Evolutionary conservation across 2,797 vertebrate genomes (phyloP), one percentile per base, ranked within the genome.

Genomic region (Chelon auratus): DNA sequence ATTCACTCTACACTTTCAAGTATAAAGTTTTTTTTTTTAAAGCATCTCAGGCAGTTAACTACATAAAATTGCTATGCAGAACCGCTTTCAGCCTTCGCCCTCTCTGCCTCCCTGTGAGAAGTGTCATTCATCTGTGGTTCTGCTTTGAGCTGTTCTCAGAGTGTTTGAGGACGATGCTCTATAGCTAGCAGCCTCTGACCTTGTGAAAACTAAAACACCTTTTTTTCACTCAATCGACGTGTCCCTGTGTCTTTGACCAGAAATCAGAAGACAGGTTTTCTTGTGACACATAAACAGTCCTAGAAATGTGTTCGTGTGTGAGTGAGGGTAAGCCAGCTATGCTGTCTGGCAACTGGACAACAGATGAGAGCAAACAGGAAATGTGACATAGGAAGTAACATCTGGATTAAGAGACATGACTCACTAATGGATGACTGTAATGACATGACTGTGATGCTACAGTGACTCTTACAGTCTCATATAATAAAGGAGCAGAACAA

Each of bases 351-450:
- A 74, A 55, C 50, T 47, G 62, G 5, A 48, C 43, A 62, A 56
- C 33, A 45, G 36, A 82, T 24, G 47, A 78, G 51, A 70, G 47
- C 63, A 87, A 81, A 84, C 81, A 85, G 78, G 56, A 80, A 81
- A 82, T 57, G 45, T 63, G 71, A 79, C 24, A 72, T 45, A 15
- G 47, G 61, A 75, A 74, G 75, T 57, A 81, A 72, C 84, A 88
- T 88, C 80, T 88, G 84, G 84, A 80, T 89, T 60, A 82, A 43
- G 62, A 81, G 70, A 82, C 71, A 9, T 85, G 80, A 87, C 73
- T 86, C 82, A 87, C 71, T 80, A 73, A 81, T 83, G 67, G 70
- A 75, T 86, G 76, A 81, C 89, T 89, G 83, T 72, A 57, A 78
- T 83, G 66, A 76, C 72, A 51, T 66, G 75, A 80, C 33, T 62